Base-by-base conservation (phyloP, 2,797 vertebrate species). In the Rousettus madagascariensis region DNA sequence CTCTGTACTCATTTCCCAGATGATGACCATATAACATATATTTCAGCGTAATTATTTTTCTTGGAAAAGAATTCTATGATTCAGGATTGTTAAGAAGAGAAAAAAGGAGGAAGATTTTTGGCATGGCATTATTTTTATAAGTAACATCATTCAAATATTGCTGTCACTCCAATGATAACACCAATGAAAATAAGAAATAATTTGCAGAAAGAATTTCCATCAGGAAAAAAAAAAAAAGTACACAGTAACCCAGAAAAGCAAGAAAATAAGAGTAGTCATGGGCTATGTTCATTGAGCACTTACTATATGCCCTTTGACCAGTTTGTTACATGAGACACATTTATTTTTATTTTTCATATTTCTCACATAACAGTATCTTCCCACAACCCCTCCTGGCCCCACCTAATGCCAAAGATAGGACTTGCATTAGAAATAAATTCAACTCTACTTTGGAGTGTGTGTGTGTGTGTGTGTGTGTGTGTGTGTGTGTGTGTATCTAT, bases 1-100 rank as follows among this genome's bases (percentile, higher is more conserved):
- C 20, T 93, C 83, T 83, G 15, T 59, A 87, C 61, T 95, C 72
- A 95, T 69, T 96, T 53, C 69, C 68, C 69, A 95, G 46, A 91
- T 85, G 30, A 90, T 83, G 61, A 65, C 33, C 68, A n/a, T 36
- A 71, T 26, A 94, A 75, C 86, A 55, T 49, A 36, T 68, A 78
- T 87, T 92, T 90, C 65, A 57, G 66, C 28, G 20, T 59, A 88
- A 86, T 79, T 95, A 13, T 86, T 82, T 72, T 77, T 30, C 20
- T 77, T 59, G 51, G 10, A 53, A 79, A 46, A 92, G 38, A 92
- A 88, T 72, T 80, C 55, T 92, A 43, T 65, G 86, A 74, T 13
- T 66, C 16, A 51, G 36, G 77, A 90, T 9, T 95, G 91, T 91
- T 41, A 77, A 82, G 91, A 83, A 30, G 8, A 36, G 26, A 5